These are phyloP conservation scores for Percopsis transmontana DNA, from an alignment of 2,113 vertebrate genomes.

Conservation along the genomic window DNA sequence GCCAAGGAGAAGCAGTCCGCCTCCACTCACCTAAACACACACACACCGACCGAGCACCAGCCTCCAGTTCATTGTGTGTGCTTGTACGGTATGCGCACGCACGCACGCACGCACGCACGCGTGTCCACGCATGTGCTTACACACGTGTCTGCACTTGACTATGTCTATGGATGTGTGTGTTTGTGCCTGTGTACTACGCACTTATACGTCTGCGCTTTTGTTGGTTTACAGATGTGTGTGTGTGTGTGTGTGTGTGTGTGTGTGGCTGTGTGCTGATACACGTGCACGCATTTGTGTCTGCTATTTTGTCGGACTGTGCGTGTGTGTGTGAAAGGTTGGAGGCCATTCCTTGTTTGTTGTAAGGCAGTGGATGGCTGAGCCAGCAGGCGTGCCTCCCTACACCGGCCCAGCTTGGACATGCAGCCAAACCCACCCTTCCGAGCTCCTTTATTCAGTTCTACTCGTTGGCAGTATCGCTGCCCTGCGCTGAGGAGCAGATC, in stretches of 20 bases:
- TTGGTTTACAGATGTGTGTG: too few species aligned
- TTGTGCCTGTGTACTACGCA: slow-evolving; percentile 5
- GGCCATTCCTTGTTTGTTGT: slow-evolving; percentile 47
- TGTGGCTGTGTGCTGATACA: neutral
- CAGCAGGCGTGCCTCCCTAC: neutral
- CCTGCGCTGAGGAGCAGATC: slow-evolving; percentile 14
- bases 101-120: neutral
- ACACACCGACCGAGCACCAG: slow-evolving; percentile 39
- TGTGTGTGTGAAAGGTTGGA: slow-evolving; percentile 30
- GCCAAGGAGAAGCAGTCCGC: slow-evolving; percentile 57
- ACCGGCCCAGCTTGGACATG: neutral
- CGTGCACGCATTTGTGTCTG: neutral
- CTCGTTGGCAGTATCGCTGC: slow-evolving; percentile 3
- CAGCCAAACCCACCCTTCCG: slow-evolving; percentile 1
- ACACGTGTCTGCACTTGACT: too few species aligned
- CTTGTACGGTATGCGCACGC: neutral
- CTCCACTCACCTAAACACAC: slow-evolving; percentile 51
- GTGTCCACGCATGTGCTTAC: neutral
- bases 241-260: slow-evolving; percentile 7
- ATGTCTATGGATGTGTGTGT: neutral
- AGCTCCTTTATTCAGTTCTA: neutral
- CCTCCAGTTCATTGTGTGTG: slow-evolving; percentile 27
- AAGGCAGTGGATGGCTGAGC: slow-evolving; percentile 12
- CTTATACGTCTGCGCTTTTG: too few species aligned
- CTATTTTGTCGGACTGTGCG: neutral